phyloP scores from a whole-genome alignment of 2,797 vertebrate genomes.

The Gymnoscopelus braueri region DNA sequence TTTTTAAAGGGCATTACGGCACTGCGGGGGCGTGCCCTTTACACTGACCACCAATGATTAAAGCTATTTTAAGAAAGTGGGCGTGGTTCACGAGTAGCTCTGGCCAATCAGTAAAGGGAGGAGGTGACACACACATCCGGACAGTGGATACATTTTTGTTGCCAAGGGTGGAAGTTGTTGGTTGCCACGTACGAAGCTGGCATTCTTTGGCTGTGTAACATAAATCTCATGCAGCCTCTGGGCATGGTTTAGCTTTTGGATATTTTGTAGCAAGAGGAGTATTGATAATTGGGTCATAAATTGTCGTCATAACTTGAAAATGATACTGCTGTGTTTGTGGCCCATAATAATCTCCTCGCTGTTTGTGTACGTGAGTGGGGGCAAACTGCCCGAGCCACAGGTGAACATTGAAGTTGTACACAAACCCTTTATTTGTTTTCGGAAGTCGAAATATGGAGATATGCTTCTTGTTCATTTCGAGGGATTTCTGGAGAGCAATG shows the following conservation, averaged over 20 bases:
- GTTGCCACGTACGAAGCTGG: conserved; percentile 85
- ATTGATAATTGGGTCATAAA: background rate
- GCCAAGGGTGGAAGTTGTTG: conserved; percentile 32
- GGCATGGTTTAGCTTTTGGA: background rate
- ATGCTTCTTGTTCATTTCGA: conserved; percentile 93
- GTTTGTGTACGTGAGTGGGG: conserved; percentile 74
- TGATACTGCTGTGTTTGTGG: conserved; percentile 71
- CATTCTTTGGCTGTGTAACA: conserved; percentile 26
- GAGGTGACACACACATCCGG: conserved; percentile 19
- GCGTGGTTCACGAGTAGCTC: background rate
- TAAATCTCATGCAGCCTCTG: conserved; percentile 28
- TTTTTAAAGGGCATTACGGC: too few species aligned
- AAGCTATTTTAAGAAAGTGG: background rate
- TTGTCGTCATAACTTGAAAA: conserved; percentile 40
- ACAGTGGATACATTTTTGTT: conserved; percentile 20
- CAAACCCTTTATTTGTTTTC: conserved; percentile 90
- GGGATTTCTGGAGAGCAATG: conserved; percentile 91
- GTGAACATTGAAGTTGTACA: conserved; percentile 91
- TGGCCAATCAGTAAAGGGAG: conserved; percentile 63
- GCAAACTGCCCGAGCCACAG: conserved; percentile 91
- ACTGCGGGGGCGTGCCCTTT: conserved; percentile 35
- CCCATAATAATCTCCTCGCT: conserved; percentile 72
- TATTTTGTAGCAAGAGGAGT: background rate
- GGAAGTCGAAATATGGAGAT: conserved; percentile 91
- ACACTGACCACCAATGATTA: conserved; percentile 46